Conservation (phyloP, 2,113 vertebrate species). For the Colinus virginianus region DNA sequence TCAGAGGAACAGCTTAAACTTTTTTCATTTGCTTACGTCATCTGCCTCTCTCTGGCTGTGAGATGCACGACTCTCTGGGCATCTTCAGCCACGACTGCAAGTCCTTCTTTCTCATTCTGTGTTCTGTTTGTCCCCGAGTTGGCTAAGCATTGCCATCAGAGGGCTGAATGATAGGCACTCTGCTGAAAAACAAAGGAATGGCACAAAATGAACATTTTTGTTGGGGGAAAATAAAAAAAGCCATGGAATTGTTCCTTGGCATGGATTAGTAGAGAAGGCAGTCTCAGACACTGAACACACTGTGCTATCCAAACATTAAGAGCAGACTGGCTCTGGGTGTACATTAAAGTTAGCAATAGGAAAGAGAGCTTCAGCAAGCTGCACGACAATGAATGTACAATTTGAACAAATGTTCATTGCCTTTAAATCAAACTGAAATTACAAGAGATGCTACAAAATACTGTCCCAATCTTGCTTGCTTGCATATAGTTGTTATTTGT, state of each 20-base stretch:
- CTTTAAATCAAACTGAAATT: neutral
- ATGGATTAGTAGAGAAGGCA: neutral
- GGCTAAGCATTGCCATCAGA: neutral
- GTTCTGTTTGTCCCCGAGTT: neutral
- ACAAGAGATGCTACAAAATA: constrained; percentile 22
- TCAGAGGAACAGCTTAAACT: neutral
- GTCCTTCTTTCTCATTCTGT: neutral
- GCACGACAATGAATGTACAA: neutral
- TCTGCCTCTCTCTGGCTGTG: neutral
- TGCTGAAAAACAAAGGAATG: constrained; percentile 16
- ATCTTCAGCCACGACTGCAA: neutral
- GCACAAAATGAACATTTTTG: neutral
- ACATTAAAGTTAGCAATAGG: constrained; percentile 18
- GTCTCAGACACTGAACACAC: neutral
- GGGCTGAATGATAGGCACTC: neutral
- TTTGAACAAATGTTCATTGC: neutral
- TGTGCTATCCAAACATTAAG: neutral
- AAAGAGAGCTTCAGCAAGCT: neutral
- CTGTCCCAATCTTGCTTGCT: neutral
- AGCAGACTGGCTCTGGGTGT: neutral
- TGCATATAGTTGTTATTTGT: neutral
- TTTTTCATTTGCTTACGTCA: neutral
- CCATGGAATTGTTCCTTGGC: neutral
- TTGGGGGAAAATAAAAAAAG: neutral
- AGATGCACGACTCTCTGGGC: neutral